Evolutionary conservation across 2,888 invertebrate species (phyloP).

Genomic region (Ophioninae sp.): DNA sequence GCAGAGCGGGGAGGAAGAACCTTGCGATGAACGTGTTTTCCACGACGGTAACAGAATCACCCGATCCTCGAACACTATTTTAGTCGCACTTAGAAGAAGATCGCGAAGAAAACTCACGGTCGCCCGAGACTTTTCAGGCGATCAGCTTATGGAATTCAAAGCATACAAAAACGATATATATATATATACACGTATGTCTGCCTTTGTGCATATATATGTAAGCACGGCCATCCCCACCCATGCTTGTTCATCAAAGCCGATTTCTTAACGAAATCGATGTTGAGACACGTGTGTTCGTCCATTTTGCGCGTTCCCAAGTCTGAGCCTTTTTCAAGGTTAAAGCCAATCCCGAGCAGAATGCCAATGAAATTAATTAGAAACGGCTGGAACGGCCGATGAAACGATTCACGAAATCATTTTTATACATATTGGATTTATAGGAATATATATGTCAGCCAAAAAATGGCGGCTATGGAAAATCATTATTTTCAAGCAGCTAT

Average conservation of each 20-base stretch:
- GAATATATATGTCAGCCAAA: too few relatives aligned
- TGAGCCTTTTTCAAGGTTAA: neutral
- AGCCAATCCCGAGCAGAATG: neutral
- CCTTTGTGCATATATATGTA: neutral
- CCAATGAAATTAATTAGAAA: neutral
- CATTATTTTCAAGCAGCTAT: too few relatives aligned
- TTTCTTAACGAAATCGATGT: conserved; percentile 23
- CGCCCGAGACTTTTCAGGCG: conserved; percentile 1
- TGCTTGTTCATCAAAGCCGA: conserved; percentile 37
- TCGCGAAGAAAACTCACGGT: conserved; percentile 22
- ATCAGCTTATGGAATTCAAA: neutral
- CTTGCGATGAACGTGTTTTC: conserved; percentile 14
- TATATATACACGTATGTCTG: neutral
- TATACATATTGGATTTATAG: too few relatives aligned
- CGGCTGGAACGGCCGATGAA: too few relatives aligned
- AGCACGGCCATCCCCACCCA: neutral
- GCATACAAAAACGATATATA: neutral
- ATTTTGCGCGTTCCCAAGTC: neutral
- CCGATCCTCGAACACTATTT: conserved; percentile 59
- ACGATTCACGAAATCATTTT: too few relatives aligned
- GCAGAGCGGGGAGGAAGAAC: conserved; percentile 15
- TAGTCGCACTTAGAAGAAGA: conserved; percentile 45
- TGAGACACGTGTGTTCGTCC: neutral
- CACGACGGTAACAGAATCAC: conserved; percentile 52
- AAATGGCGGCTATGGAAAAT: too few relatives aligned